A percentile compares a stretch with the other conserved stretches of the same genome.
phyloP scores from a whole-genome alignment of 2,113 vertebrate species.

The Brachirus orientalis region DNA sequence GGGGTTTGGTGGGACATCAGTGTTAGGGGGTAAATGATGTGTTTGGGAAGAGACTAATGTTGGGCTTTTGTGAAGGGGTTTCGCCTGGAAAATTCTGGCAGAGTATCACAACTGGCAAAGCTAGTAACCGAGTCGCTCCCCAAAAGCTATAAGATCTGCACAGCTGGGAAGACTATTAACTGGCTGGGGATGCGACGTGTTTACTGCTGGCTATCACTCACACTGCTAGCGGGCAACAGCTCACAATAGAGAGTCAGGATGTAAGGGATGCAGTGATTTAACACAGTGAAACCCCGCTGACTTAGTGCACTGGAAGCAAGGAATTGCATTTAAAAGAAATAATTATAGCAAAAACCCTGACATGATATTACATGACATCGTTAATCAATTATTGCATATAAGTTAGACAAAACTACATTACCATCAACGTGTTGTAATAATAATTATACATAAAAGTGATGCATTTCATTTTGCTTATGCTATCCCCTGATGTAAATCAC shows the following conservation, averaged over 20 bases:
- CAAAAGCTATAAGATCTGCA: constrained; percentile 50
- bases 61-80: constrained; percentile 33
- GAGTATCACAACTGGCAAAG: constrained; percentile 43
- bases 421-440: no score
- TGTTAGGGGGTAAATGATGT: constrained; percentile 55
- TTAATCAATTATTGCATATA: no score
- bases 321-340: no score
- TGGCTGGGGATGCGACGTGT: constrained; percentile 47
- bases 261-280: constrained; percentile 21
- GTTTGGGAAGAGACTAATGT: constrained; percentile 50
- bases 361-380: no score
- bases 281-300: not conserved
- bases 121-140: constrained; percentile 24
- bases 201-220: constrained; percentile 62
- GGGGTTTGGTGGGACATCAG: constrained; percentile 31
- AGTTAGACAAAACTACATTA: no score
- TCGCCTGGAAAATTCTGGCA: constrained; percentile 32
- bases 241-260: constrained; percentile 30
- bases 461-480: no score
- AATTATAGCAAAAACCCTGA: no score
- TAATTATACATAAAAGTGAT: no score
- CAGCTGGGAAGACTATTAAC: constrained; percentile 55
- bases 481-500: no score
- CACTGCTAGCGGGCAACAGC: constrained; percentile 31
- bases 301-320: not conserved